Evolutionary conservation across 2,113 vertebrate species (phyloP), one percentile per base, ranked within the genome.

Genomic region (Phaetusa simplex): DNA sequence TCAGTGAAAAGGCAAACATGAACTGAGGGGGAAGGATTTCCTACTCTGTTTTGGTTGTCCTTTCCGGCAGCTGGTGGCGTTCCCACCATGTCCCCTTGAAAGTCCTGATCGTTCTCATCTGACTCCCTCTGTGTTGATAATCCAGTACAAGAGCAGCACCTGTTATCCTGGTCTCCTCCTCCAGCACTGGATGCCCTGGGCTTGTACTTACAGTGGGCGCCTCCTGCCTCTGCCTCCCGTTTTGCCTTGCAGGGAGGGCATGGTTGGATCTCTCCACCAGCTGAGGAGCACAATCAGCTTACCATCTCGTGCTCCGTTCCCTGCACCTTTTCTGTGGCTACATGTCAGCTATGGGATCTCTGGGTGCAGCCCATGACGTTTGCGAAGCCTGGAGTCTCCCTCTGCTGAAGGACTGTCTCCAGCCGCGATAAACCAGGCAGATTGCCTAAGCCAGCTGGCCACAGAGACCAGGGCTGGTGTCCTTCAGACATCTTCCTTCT

Each of bases 51-150:
- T 83, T 5, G 0, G 26, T 67, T 79, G 42, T 80, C 65, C 77
- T 80, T 77, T 88, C 88, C 58, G 50, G 67, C 59, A 88, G 23
- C 74, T 80, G 67, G 72, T 96, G 76, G 50, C 45, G 56, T 95
- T 86, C 82, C 82, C 89, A 88, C 38, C 58, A 24, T 8, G 24
- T 65, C 61, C 61, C 70, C 67, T 82, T 90, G 72, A 85, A 96
- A 94, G 40, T 40, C 77, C 38, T 18, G 45, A 36, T 23, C 9
- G 0, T 66, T 88, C 82, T 49, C 61, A 67, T 65, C 59, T 38
- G 58, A 20, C 6, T 73, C 45, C 26, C 43, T 88, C 45, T 1
- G 4, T 43, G 27, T 22, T 78, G 71, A 42, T 80, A 90, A 83
- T 23, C 79, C 74, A 53, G 45, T 8, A 14, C 29, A 55, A 26